Evolutionary conservation across 2,797 vertebrate genomes (phyloP), one percentile per base, ranked within the genome.

Genomic region (Onychomys arenicola): DNA sequence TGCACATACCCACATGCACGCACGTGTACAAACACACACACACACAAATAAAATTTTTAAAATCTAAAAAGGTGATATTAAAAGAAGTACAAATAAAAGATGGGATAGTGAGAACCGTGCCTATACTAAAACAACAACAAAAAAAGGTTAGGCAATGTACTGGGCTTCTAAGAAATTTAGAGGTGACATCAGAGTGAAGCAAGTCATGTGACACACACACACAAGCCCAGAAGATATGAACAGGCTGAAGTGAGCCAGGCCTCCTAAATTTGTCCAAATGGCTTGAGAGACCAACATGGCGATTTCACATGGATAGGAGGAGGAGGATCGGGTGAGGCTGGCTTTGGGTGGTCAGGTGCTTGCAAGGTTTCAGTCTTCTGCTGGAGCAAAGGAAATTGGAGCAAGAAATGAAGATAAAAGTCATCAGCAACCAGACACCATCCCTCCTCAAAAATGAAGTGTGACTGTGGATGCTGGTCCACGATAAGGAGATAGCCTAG

Each of bases 111-210:
- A 87, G 81, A 87, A 52, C 40, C 55, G 71, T 43, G 25, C 69
- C n/a, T 88, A 63, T 27, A 83, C 46, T 89, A 92, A 23, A 17
- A 73, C 86, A 23, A 57, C 43, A 89, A 90, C 61, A 89, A 89
- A 90, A 32, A 71, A 59, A 43, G 81, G 29, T 5, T 8, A 2
- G 61, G 59, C 52, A 43, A 49, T 25, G 16, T 13, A 19, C n/a
- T 34, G 34, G 91, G 21, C 16, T 77, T 10, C 0, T 46, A n/a
- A 85, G 90, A 81, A 32, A 78, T 55, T 40, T 27, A 46, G 43
- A 49, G 73, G 61, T 49, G 19, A 9, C 34, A 59, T 37, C 81
- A 80, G 55, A 5, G 29, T 85, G 43, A 52, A 34, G 63, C 43
- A 49, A 23, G 63, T 32, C 67, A 37, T 7, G 17, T 83, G n/a